These are phyloP conservation scores for Amblyraja radiata DNA, from an alignment of 2,797 vertebrate genomes.

Conservation along the genomic window DNA sequence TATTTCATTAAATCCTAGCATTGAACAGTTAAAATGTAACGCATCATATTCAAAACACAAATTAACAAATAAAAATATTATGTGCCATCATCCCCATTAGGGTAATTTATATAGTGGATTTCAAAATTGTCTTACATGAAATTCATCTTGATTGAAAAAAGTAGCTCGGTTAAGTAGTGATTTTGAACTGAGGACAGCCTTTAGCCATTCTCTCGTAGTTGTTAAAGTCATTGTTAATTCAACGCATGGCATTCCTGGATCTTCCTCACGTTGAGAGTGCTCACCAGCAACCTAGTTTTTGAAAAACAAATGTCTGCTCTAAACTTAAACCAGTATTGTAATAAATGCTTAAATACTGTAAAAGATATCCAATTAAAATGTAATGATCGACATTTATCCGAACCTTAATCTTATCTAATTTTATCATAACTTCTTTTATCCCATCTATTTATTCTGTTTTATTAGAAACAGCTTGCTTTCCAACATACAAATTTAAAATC, in stretches of 20 bases:
- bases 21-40: not conserved
- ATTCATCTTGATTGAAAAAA: not conserved
- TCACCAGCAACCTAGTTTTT: not conserved
- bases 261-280: not conserved
- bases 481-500: not conserved
- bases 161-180: constrained; percentile 42
- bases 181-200: constrained; percentile 40
- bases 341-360: not conserved
- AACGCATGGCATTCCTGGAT: not conserved
- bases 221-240: not conserved
- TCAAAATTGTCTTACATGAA: constrained; percentile 27
- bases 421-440: too few relatives aligned
- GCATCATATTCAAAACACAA: not conserved
- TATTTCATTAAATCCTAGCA: not conserved
- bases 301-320: not conserved
- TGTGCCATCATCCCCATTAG: not conserved
- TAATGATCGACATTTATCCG: not conserved
- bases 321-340: not conserved
- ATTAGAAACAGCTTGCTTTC: not conserved
- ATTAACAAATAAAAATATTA: not conserved
- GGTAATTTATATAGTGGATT: not conserved
- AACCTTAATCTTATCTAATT: not conserved
- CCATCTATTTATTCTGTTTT: not conserved
- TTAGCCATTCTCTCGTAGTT: constrained; percentile 57
- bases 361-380: not conserved